Conservation (phyloP, 2,797 vertebrate species). For the Otus scops region DNA sequence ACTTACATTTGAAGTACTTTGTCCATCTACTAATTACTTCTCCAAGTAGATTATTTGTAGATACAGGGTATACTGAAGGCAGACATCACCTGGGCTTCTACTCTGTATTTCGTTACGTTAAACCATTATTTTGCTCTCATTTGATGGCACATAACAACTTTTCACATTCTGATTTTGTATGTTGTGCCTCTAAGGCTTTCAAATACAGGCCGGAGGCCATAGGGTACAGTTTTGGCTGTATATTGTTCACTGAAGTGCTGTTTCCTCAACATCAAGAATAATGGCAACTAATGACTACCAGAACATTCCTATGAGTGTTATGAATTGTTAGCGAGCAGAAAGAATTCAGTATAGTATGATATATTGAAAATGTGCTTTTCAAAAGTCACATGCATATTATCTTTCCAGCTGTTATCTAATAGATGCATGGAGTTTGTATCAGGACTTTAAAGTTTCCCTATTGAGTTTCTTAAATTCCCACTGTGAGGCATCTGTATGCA, state of each 20-base stretch:
- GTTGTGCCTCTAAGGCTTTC: not conserved
- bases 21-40: not conserved
- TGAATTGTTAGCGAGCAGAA: not conserved
- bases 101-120: not conserved
- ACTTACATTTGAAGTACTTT: not conserved
- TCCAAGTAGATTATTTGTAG: not conserved
- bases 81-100: not conserved
- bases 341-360: not conserved
- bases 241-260: not conserved
- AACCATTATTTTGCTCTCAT: not conserved
- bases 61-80: not conserved
- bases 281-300: not conserved
- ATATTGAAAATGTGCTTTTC: not conserved
- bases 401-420: not conserved
- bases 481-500: accelerated
- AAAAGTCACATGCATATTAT: accelerated
- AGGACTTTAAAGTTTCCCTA: not conserved
- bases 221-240: accelerated
- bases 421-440: not conserved
- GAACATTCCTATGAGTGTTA: not conserved
- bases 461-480: not conserved
- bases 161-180: not conserved
- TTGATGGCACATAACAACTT: not conserved
- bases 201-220: accelerated
- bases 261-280: not conserved